Percentiles rank a stretch among this genome's conserved stretches.
Conservation (phyloP, 2,888 invertebrate genomes). For the Parthenolecanium corni region DNA sequence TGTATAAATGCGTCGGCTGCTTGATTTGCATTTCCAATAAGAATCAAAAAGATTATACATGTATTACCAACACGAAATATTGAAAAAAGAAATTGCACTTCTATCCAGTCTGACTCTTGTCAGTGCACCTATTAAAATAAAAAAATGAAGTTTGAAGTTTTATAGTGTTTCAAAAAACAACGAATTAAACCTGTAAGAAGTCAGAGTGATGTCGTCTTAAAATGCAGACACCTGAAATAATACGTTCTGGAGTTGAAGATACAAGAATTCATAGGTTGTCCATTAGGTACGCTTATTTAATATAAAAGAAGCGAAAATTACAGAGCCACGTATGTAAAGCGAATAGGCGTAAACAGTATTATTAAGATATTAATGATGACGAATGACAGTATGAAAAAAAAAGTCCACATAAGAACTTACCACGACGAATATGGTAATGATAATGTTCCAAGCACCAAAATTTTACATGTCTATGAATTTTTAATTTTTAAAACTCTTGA, state of each 20-base stretch:
- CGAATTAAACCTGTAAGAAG: too few species aligned
- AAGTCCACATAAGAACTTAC: constrained; percentile 22
- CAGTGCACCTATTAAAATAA: too few species aligned
- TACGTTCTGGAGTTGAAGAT: constrained; percentile 14
- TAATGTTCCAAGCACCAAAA: constrained; percentile 16
- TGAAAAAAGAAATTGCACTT: too few species aligned
- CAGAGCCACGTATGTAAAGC: constrained; percentile 4
- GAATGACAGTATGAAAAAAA: constrained; percentile 14
- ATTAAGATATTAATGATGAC: constrained; percentile 28
- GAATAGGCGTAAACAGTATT: constrained; percentile 24
- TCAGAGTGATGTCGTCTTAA: background rate
- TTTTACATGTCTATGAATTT: constrained; percentile 8
- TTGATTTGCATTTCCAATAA: too few species aligned
- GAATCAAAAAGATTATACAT: too few species aligned
- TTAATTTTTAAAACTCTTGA: constrained; percentile 2
- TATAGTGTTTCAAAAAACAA: too few species aligned
- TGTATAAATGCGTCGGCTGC: too few species aligned
- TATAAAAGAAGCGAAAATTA: constrained; percentile 27
- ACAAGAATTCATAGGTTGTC: constrained; percentile 11
- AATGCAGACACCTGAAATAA: constrained; percentile 19
- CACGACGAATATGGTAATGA: constrained; percentile 24
- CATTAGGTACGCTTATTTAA: constrained; percentile 27
- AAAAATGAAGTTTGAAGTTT: too few species aligned
- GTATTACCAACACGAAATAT: too few species aligned
- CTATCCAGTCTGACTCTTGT: too few species aligned